Evolutionary conservation across 2,797 vertebrate species (phyloP).

Genomic region (Melanotaenia maccullochi): DNA sequence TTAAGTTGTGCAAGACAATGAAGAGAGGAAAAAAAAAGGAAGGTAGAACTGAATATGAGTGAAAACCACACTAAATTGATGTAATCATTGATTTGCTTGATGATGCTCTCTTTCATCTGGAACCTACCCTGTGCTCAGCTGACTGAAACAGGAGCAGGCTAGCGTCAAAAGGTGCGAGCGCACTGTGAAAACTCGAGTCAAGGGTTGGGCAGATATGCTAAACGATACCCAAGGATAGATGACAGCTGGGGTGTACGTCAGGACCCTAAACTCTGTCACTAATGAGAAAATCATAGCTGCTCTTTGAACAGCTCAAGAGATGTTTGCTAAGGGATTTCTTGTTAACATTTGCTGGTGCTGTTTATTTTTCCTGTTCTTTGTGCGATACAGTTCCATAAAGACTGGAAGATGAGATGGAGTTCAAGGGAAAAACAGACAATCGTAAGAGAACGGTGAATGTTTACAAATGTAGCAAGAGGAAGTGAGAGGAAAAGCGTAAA

Average conservation of each 20-base stretch:
- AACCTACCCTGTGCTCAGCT: constrained; percentile 18
- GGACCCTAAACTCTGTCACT: constrained; percentile 14
- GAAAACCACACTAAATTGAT: constrained; percentile 26
- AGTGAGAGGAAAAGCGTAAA: neutral
- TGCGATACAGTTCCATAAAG: constrained; percentile 2
- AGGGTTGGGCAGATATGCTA: neutral
- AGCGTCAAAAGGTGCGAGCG: constrained; percentile 25
- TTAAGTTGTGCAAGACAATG: neutral
- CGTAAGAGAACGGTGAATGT: neutral
- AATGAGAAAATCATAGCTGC: constrained; percentile 5
- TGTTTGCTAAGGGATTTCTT: constrained; percentile 21
- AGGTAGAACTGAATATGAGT: neutral
- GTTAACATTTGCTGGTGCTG: neutral
- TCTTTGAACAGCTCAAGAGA: constrained; percentile 19
- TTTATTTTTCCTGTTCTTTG: neutral
- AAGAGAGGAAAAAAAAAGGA: neutral
- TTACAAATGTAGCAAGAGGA: constrained; percentile 10
- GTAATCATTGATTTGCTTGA: constrained; percentile 26
- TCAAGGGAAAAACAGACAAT: neutral
- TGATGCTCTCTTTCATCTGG: constrained; percentile 21
- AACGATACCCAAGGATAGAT: neutral
- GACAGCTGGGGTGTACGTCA: constrained; percentile 19
- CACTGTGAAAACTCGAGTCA: constrained; percentile 1
- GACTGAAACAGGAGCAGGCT: constrained; percentile 18
- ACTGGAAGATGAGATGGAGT: neutral